Evolutionary conservation across 2,888 invertebrate genomes (phyloP).

Genomic region (Scaptomyza parva): DNA sequence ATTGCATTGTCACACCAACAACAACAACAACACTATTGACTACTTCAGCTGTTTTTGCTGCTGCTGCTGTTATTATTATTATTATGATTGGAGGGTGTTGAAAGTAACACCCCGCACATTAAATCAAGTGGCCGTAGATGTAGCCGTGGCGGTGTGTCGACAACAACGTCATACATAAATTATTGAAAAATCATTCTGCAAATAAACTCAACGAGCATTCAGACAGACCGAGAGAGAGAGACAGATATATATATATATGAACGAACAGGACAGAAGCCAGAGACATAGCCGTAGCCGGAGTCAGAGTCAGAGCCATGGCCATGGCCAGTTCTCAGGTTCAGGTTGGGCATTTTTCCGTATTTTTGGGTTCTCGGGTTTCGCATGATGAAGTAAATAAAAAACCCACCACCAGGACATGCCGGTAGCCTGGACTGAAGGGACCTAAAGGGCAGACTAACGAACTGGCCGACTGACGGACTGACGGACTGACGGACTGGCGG

Average conservation of each 20-base stretch:
- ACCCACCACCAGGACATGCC: constrained; percentile 58
- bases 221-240: constrained; percentile 4
- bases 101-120: constrained; percentile 81
- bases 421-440: neutral
- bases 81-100: constrained; percentile 77
- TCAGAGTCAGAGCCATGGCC: neutral
- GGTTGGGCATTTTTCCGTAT: constrained; percentile 3
- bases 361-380: constrained; percentile 4
- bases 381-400: constrained; percentile 63
- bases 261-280: constrained; percentile 6
- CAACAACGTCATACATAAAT: constrained; percentile 76
- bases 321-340: constrained; percentile 10
- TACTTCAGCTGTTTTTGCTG: constrained; percentile 32
- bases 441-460: too few species aligned
- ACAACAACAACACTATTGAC: constrained; percentile 25
- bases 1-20: constrained; percentile 82
- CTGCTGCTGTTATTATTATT: constrained; percentile 52
- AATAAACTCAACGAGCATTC: constrained; percentile 64
- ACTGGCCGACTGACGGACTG: constrained; percentile 2
- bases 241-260: neutral
- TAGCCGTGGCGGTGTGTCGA: constrained; percentile 23
- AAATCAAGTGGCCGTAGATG: constrained; percentile 72
- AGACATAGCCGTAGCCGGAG: constrained; percentile 5
- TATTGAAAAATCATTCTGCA: constrained; percentile 82
- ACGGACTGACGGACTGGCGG: neutral